Base-by-base conservation (phyloP, 2,113 vertebrate genomes). In the Scophthalmus maximus region DNA sequence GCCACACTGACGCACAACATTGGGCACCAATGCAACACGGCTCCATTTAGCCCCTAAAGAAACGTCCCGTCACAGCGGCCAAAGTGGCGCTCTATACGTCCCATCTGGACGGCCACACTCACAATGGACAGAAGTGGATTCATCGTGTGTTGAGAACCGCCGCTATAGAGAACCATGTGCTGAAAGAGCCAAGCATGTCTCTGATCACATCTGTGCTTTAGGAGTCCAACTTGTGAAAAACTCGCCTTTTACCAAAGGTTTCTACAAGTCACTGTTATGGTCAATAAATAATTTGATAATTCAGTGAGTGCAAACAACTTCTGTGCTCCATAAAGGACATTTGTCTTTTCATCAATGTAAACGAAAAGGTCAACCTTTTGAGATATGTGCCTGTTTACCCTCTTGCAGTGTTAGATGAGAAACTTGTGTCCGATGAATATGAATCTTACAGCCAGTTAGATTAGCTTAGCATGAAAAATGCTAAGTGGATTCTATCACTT, bases 11-110 rank as follows among this genome's bases (percentile, higher is more conserved):
- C 69, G 73, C 76, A 81, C 85, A 83, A 83, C 82, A 63, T 47
- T 82, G 84, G 82, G 73, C 86, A 87, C 59, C 65, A 79, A 76
- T 61, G 67, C 68, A 83, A 86, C 85, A 79, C 68, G 70, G 83
- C 83, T 79, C 68, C 86, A 88, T 84, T 91, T 81, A 87, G 76
- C 29, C 62, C 73, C 77, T 78, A 65, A 75, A 90, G 78, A 83
- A 81, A 63, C 65, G 23, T 73, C 58, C 67, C 40, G 47, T 79
- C 77, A 75, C 56, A 56, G 72, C 40, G 25, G 63, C 75, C 70
- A 73, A 68, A 79, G 73, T 50, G 77, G 49, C 73, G 71, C 83
- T 84, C 73, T 82, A 63, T 85, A 66, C 59, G 40, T 51, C 68
- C 42, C 59, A 61, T 70, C 57, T 66, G 75, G 73, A 74, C 65